Percentiles rank a stretch among this genome's conserved stretches.
phyloP scores from a whole-genome alignment of 2,888 invertebrate genomes.

The Lucinisca nassula region DNA sequence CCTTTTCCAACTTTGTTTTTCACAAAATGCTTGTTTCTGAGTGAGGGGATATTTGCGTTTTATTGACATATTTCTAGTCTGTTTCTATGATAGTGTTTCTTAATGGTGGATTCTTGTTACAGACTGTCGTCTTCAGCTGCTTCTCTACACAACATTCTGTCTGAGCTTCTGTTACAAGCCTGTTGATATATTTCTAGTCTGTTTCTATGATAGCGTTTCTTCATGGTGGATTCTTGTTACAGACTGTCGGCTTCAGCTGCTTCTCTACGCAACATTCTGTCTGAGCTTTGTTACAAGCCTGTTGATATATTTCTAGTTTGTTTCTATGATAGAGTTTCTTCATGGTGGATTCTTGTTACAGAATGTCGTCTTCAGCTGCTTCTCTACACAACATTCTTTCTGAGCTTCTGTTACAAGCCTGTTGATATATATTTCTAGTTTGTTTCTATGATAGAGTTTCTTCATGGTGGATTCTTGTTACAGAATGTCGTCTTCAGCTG shows the following conservation, averaged over 20 bases:
- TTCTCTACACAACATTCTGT: neutral
- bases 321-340: conserved; percentile 89
- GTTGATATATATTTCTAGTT: conserved; percentile 90
- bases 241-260: conserved; percentile 87
- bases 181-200: neutral
- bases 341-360: conserved; percentile 25
- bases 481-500: neutral
- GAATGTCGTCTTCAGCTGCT: conserved; percentile 87
- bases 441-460: conserved; percentile 89
- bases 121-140: neutral
- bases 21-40: too few species aligned
- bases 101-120: too few species aligned
- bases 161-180: neutral
- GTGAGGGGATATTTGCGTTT: too few species aligned
- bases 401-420: conserved; percentile 90
- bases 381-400: conserved; percentile 89
- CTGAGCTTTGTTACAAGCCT: conserved; percentile 90
- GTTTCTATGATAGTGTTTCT: too few species aligned
- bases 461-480: conserved; percentile 88
- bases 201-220: neutral
- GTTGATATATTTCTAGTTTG: conserved; percentile 90
- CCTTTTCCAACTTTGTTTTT: too few species aligned
- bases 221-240: neutral
- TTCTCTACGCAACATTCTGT: conserved; percentile 89
- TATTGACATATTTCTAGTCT: too few species aligned